phyloP scores from a whole-genome alignment of 2,888 invertebrate species.

The Ormia ochracea region DNA sequence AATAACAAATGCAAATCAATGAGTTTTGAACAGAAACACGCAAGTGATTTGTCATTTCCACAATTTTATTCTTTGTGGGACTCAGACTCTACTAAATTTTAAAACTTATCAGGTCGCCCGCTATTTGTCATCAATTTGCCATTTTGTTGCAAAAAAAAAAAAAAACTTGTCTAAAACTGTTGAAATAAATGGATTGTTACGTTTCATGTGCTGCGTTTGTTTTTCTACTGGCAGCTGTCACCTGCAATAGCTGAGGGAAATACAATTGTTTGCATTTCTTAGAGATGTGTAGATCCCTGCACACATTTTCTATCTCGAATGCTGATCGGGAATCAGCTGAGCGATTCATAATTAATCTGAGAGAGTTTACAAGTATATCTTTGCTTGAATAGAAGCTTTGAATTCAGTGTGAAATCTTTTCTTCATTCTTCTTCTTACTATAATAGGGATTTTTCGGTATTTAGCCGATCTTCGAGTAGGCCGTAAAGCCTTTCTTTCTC shows the following conservation, averaged over 20 bases:
- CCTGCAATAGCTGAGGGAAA: conserved; percentile 29
- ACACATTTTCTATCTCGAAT: not conserved
- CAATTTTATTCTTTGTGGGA: not conserved
- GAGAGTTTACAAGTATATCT: too few species aligned
- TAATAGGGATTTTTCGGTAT: too few species aligned
- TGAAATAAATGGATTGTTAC: conserved; percentile 29
- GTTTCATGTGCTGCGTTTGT: not conserved
- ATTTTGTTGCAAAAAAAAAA: conserved; percentile 39
- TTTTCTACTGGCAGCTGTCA: conserved; percentile 49
- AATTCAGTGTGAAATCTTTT: too few species aligned
- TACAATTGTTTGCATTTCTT: not conserved
- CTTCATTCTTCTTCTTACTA: too few species aligned
- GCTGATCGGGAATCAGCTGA: too few species aligned
- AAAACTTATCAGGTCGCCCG: conserved; percentile 11
- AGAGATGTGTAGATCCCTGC: not conserved
- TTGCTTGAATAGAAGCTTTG: too few species aligned
- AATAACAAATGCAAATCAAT: not conserved
- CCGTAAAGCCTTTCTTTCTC: too few species aligned
- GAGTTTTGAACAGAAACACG: not conserved
- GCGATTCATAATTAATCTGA: too few species aligned
- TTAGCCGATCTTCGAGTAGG: too few species aligned
- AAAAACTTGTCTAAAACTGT: conserved; percentile 15
- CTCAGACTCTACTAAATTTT: conserved; percentile 36
- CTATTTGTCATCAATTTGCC: conserved; percentile 52
- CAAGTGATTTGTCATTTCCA: conserved; percentile 34